Evolutionary conservation across 2,797 vertebrate species (phyloP), one percentile per base, ranked within the genome.

Genomic region (Anguilla marmorata): DNA sequence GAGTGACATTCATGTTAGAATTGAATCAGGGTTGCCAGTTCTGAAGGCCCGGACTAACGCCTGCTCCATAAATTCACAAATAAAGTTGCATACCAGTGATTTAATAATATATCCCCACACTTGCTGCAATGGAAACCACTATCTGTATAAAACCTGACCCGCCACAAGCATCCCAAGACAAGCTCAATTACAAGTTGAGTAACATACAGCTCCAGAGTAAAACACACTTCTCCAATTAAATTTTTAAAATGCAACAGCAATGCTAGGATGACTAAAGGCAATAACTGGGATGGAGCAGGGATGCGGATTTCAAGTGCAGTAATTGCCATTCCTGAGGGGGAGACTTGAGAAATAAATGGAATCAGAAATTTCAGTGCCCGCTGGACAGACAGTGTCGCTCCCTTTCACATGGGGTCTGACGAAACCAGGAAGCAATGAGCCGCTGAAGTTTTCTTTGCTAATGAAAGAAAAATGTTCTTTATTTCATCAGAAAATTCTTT

Each of bases 351-450:
- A 54, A 45, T 30, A 89, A 84, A 86, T 21, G 27, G 84, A 79
- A 88, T 86, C 54, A 89, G 63, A 74, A 86, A 86, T 63, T 56
- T 48, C 66, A 86, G 88, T 87, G 74, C 84, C 82, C 79, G 48
- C 54, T 48, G 45, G 74, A 79, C 60, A 9, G 24, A 83, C 52
- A 27, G 27, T 60, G 87, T 85, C 84, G 56, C 56, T 89, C 87
- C 50, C 84, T 63, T 88, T 14, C 84, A 48, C 33, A 4, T 88
- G 83, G 83, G 54, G 45, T 88, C 86, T 89, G 93, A 91, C 94
- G 92, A 94, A 93, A 93, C 92, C 5, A 92, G 92, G 90, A 93
- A 93, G 33, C 48, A 82, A 86, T 76, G 19, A 19, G 21, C n/a
- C 27, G 12, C 14, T 8, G 8, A 14, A 14, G 52, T 63, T 6